phyloP scores from a whole-genome alignment of 2,797 vertebrate species.

The Argya squamiceps region DNA sequence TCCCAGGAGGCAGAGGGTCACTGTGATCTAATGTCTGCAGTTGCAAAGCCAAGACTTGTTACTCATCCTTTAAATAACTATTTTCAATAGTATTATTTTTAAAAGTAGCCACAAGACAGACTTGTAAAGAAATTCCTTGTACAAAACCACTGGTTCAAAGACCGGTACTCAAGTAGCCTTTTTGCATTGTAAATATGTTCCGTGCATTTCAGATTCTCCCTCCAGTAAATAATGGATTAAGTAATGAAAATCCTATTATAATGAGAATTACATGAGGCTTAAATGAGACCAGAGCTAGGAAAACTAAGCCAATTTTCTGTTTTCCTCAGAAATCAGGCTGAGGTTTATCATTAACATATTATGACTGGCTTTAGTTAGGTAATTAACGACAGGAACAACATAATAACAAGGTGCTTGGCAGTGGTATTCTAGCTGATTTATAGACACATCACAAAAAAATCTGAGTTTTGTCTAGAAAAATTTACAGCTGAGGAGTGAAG shows the following conservation, averaged over 20 bases:
- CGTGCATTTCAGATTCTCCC: not conserved
- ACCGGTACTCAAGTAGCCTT: not conserved
- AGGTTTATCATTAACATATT: slow-evolving; percentile 1
- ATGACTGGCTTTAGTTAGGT: not conserved
- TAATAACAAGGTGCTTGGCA: not conserved
- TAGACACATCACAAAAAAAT: not conserved
- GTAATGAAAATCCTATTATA: slow-evolving; percentile 10
- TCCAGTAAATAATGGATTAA: slow-evolving; percentile 36
- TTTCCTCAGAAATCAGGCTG: slow-evolving; percentile 22
- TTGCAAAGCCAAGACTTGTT: slow-evolving; percentile 28
- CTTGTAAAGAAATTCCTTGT: not conserved
- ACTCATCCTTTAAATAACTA: slow-evolving; percentile 4
- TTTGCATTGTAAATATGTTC: not conserved
- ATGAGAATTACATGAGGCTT: slow-evolving; percentile 10
- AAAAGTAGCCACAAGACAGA: not conserved
- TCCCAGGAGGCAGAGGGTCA: slow-evolving; percentile 6
- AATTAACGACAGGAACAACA: slow-evolving; percentile 5
- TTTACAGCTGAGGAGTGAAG: not conserved
- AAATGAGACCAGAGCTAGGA: not conserved
- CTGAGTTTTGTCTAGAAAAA: not conserved
- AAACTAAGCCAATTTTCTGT: slow-evolving; percentile 8
- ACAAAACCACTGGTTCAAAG: not conserved
- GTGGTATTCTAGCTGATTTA: not conserved
- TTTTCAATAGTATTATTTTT: slow-evolving; percentile 8
- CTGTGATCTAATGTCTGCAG: slow-evolving; percentile 56